These are phyloP conservation scores for Harpagoxenus sublaevis DNA, from an alignment of 2,888 invertebrate species.

Conservation along the genomic window DNA sequence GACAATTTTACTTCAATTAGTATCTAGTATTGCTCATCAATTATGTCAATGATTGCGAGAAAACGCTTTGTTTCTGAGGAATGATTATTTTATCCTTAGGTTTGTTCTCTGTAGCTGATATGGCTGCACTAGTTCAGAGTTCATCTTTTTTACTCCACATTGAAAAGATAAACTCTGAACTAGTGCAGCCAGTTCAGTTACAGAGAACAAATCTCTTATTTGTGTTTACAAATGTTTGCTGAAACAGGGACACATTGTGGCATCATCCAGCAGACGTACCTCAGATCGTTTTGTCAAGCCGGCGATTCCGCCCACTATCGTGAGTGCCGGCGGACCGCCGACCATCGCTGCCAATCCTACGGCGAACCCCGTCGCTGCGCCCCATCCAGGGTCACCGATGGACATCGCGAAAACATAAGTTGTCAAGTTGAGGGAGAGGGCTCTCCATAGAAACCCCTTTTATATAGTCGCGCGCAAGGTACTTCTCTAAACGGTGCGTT, in stretches of 20 bases:
- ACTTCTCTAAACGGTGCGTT: slow-evolving; percentile 72
- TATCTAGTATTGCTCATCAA: not conserved
- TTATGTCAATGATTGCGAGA: not conserved
- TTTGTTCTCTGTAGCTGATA: no score
- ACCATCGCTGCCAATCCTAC: slow-evolving; percentile 74
- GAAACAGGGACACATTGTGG: slow-evolving; percentile 80
- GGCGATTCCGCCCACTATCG: slow-evolving; percentile 90
- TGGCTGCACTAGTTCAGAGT: no score
- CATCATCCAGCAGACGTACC: slow-evolving; percentile 88
- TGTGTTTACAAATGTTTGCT: not conserved
- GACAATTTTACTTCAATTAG: not conserved
- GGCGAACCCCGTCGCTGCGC: slow-evolving; percentile 74
- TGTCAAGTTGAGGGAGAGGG: not conserved
- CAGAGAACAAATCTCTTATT: not conserved
- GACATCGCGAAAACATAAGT: slow-evolving; percentile 85
- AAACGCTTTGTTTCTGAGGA: not conserved
- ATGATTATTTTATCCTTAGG: not conserved
- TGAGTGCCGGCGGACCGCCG: slow-evolving; percentile 87
- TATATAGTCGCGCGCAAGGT: slow-evolving; percentile 69
- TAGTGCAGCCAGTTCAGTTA: no score
- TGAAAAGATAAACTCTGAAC: no score
- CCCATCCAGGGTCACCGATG: slow-evolving; percentile 84
- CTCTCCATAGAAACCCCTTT: slow-evolving; percentile 42
- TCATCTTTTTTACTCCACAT: no score
- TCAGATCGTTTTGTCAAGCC: slow-evolving; percentile 96